These are phyloP conservation scores for Cabera pusaria DNA, from an alignment of 2,888 invertebrate genomes.

Conservation along the genomic window DNA sequence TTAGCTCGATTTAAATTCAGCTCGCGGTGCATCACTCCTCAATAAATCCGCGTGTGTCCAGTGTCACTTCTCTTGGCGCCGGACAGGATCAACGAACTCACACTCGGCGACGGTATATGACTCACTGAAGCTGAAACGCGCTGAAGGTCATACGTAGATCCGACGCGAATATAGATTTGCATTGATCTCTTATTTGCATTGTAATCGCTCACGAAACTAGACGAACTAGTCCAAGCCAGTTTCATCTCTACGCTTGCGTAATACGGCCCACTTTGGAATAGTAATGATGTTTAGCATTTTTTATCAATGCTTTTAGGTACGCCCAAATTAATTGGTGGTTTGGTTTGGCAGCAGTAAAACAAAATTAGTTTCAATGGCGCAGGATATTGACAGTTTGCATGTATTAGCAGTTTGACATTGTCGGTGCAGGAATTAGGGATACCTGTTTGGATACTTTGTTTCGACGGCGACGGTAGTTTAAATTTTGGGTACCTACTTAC, in stretches of 20 bases:
- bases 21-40: conserved; percentile 21
- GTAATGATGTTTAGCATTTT: too few relatives aligned
- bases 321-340: conserved; percentile 8
- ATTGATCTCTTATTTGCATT: conserved; percentile 48
- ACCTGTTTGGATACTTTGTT: too few relatives aligned
- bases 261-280: conserved; percentile 5
- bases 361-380: conserved; percentile 10
- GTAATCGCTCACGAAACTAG: conserved; percentile 25
- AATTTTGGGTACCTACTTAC: too few relatives aligned
- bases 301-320: too few relatives aligned
- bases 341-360: conserved; percentile 14
- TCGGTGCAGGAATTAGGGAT: conserved; percentile 9
- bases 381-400: conserved; percentile 18
- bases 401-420: conserved; percentile 17
- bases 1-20: conserved; percentile 15
- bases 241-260: conserved; percentile 8
- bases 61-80: conserved; percentile 34
- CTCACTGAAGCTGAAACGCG: conserved; percentile 32
- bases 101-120: conserved; percentile 34
- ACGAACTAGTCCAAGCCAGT: conserved; percentile 8
- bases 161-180: conserved; percentile 37
- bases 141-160: conserved; percentile 44
- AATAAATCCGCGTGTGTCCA: conserved; percentile 32
- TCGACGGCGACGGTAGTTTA: too few relatives aligned
- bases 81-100: conserved; percentile 30